A percentile compares a stretch with the other conserved stretches of the same genome.
phyloP scores from a whole-genome alignment of 2,113 vertebrate species.

The Pluvianellus socialis region DNA sequence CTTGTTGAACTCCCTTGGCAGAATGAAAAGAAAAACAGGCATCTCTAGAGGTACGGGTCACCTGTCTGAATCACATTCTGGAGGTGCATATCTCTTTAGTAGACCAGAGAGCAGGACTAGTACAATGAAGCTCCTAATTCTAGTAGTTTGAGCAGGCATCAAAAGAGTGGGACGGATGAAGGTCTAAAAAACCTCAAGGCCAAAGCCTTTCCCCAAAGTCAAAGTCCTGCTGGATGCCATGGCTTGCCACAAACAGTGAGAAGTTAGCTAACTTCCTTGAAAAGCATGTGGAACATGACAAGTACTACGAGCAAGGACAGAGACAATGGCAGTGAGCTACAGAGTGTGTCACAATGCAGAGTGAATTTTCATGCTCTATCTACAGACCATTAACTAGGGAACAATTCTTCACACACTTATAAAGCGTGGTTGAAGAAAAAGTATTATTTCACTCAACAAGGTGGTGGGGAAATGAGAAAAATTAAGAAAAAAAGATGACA shows the following conservation, averaged over 20 bases:
- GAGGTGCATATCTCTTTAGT: neutral
- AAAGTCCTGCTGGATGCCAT: neutral
- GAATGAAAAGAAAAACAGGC: neutral
- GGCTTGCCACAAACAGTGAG: neutral
- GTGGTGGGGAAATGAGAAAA: no score
- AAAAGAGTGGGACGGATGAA: neutral
- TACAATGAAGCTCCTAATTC: rapidly evolving
- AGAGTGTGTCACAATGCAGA: no score
- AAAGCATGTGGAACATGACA: neutral
- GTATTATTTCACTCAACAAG: neutral
- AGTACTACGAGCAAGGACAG: neutral
- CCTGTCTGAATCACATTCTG: neutral
- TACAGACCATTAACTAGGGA: neutral
- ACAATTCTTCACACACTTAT: neutral
- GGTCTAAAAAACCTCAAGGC: neutral
- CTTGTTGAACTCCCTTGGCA: neutral
- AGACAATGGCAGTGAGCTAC: neutral
- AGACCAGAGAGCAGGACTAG: neutral
- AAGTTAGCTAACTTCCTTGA: neutral
- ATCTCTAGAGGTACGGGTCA: neutral
- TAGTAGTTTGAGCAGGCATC: neutral
- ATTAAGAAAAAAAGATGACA: neutral
- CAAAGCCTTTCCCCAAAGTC: neutral
- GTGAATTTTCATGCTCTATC: neutral
- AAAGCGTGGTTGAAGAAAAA: neutral